A percentile compares a stretch with the other conserved stretches of the same genome.
phyloP scores from a whole-genome alignment of 2,113 vertebrate species.

The Lipotes vexillifer region DNA sequence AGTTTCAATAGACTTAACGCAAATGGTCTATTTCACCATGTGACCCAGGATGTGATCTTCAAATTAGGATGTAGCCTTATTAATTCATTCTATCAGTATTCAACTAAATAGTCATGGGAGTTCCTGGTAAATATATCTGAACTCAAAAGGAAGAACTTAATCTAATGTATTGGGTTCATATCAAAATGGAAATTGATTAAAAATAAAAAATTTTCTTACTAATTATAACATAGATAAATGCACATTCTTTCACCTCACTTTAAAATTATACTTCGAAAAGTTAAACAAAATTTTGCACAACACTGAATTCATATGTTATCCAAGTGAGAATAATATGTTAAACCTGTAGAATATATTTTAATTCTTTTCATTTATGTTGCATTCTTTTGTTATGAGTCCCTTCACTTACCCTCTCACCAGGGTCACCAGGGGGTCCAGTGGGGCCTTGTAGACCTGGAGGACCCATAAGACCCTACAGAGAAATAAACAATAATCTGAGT shows the following conservation, averaged over 20 bases:
- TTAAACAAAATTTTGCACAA: not conserved
- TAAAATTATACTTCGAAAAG: not conserved
- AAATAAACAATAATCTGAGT: slow-evolving; percentile 38
- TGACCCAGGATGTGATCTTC: not conserved
- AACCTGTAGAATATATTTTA: not conserved
- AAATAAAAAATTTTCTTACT: not conserved
- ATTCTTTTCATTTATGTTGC: not conserved
- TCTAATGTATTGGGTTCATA: not conserved
- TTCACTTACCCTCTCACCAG: slow-evolving; percentile 94
- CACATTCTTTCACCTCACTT: not conserved
- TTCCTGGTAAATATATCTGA: not conserved
- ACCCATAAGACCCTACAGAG: slow-evolving; percentile 92
- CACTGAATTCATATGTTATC: not conserved
- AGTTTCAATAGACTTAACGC: not conserved
- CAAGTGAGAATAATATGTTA: not conserved
- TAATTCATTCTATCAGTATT: not conserved
- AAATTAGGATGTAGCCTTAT: not conserved
- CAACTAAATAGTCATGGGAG: not conserved
- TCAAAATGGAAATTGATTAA: not conserved
- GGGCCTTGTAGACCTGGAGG: slow-evolving; percentile 93
- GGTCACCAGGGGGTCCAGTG: slow-evolving; percentile 90
- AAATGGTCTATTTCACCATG: not conserved
- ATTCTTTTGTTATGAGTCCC: not conserved
- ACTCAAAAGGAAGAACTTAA: not conserved
- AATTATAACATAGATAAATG: not conserved